phyloP scores from a whole-genome alignment of 2,113 vertebrate genomes.

The Xiphophorus hellerii region DNA sequence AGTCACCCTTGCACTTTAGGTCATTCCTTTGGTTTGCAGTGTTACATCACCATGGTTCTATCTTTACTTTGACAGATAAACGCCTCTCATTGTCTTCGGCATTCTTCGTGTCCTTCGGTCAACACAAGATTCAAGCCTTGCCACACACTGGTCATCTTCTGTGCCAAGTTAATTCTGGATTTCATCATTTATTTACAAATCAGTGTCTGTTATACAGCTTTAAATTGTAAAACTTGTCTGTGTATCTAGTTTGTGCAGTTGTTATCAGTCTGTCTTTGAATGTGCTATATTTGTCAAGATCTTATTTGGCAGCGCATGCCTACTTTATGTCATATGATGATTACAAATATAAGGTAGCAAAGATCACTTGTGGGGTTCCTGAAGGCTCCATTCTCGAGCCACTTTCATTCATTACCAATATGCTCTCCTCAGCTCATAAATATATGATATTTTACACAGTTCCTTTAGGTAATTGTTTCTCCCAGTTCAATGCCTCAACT shows the following conservation, averaged over 20 bases:
- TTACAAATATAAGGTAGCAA: neutral
- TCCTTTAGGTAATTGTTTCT: no score
- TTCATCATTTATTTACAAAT: neutral
- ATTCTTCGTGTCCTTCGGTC: slow-evolving; percentile 44
- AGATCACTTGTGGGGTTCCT: neutral
- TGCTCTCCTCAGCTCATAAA: neutral
- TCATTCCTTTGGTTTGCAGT: slow-evolving; percentile 23
- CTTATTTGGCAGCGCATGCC: neutral
- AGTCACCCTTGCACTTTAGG: slow-evolving; percentile 19
- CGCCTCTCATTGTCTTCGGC: slow-evolving; percentile 24
- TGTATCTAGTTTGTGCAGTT: neutral
- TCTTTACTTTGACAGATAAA: slow-evolving; percentile 27
- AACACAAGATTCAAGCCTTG: slow-evolving; percentile 27
- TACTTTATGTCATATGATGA: neutral
- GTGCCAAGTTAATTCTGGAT: slow-evolving; percentile 7
- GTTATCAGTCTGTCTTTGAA: neutral
- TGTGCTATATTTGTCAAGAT: neutral
- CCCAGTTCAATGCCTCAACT: no score
- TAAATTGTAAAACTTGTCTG: neutral
- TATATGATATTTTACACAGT: neutral
- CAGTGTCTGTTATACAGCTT: slow-evolving; percentile 17
- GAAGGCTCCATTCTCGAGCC: neutral
- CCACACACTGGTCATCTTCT: slow-evolving; percentile 25
- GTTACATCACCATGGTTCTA: neutral
- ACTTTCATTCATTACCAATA: neutral